phyloP scores from a whole-genome alignment of 2,797 vertebrate species.

The Acanthurus tractus region DNA sequence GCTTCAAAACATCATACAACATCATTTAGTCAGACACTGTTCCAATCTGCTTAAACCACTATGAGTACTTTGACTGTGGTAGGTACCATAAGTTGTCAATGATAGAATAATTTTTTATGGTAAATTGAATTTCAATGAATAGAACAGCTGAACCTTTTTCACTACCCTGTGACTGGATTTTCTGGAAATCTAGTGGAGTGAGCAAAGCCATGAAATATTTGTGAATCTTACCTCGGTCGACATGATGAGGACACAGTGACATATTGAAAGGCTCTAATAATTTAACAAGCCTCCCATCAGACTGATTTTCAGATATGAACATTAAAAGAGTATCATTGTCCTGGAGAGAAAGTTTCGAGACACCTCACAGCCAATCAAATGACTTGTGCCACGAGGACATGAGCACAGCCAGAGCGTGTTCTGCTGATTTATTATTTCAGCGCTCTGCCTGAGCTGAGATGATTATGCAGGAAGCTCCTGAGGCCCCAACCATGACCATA shows the following conservation, averaged over 20 bases:
- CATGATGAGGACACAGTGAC: slow-evolving; percentile 25
- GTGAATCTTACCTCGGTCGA: background rate
- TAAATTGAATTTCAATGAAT: slow-evolving; percentile 26
- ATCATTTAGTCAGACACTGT: slow-evolving; percentile 28
- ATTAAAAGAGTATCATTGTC: slow-evolving; percentile 36
- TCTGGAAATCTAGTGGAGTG: background rate
- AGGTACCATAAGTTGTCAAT: slow-evolving; percentile 15
- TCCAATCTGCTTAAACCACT: slow-evolving; percentile 10
- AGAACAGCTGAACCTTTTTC: background rate
- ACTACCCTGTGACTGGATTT: no score
- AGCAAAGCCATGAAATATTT: slow-evolving; percentile 6
- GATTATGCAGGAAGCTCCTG: slow-evolving; percentile 66
- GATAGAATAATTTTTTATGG: background rate
- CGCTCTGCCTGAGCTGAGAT: slow-evolving; percentile 39
- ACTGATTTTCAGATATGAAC: slow-evolving; percentile 13
- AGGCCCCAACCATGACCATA: slow-evolving; percentile 48
- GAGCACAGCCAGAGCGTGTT: slow-evolving; percentile 5
- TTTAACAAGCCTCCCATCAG: slow-evolving; percentile 20
- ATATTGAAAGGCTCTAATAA: slow-evolving; percentile 22
- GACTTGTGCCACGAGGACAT: slow-evolving; percentile 49
- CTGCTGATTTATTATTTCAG: slow-evolving; percentile 67
- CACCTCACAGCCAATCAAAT: slow-evolving; percentile 43
- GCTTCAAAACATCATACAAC: slow-evolving; percentile 18
- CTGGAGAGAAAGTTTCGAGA: slow-evolving; percentile 30
- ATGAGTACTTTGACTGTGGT: slow-evolving; percentile 17